A percentile compares a stretch with the other conserved stretches of the same genome.
Conservation (phyloP, 64 coral and sea anemone genomes). For the Anthopleura sola region DNA sequence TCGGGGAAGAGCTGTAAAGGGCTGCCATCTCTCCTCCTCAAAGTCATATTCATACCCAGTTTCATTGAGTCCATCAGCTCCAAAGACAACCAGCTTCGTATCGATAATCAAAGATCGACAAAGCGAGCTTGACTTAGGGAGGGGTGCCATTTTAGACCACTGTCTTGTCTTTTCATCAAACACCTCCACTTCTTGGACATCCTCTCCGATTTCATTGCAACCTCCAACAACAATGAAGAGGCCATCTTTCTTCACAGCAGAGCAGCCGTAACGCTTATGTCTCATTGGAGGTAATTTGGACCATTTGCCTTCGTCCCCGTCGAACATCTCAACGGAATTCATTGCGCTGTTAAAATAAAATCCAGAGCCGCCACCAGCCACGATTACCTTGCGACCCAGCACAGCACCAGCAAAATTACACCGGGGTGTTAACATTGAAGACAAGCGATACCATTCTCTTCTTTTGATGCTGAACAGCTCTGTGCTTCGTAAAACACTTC, state of each 20-base stretch:
- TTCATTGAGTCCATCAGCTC: constrained; percentile 55
- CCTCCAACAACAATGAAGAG: constrained; percentile 71
- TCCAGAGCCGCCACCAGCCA: constrained; percentile 64
- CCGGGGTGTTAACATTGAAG: constrained; percentile 55
- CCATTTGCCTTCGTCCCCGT: constrained; percentile 79
- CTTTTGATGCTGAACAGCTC: constrained; percentile 76
- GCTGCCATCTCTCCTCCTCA: constrained; percentile 58
- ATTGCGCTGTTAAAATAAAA: constrained; percentile 93
- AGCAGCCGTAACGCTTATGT: constrained; percentile 75
- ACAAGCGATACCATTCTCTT: constrained; percentile 75
- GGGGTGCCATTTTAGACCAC: constrained; percentile 53
- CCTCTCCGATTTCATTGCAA: constrained; percentile 65
- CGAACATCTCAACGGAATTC: constrained; percentile 68
- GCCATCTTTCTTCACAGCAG: constrained; percentile 50
- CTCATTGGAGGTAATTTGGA: constrained; percentile 50
- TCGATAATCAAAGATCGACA: constrained; percentile 73
- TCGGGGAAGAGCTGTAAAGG: constrained; percentile 41
- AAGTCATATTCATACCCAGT: constrained; percentile 63
- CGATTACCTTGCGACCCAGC: constrained; percentile 58
- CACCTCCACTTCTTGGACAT: constrained; percentile 68
- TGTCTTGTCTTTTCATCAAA: constrained; percentile 37
- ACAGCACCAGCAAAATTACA: constrained; percentile 85
- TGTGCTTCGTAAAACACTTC: constrained; percentile 67
- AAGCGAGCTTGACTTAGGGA: constrained; percentile 52
- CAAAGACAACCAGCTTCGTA: constrained; percentile 66